Conservation (phyloP, 2,888 invertebrate species). For the Lasioglossum pauxillum region DNA sequence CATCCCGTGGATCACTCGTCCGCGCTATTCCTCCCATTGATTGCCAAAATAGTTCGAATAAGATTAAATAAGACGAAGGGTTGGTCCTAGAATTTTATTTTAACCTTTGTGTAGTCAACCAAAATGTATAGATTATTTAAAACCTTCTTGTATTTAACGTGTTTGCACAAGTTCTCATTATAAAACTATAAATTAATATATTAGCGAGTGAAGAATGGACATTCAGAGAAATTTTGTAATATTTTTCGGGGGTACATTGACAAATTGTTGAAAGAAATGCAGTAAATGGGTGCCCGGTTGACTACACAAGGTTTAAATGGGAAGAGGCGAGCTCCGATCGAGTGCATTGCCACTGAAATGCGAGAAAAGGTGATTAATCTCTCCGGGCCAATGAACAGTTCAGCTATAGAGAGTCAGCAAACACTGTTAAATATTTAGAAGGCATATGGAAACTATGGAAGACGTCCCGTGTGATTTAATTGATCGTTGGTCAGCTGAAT, state of each 20-base stretch:
- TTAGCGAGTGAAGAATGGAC: too few relatives aligned
- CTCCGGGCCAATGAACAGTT: background rate
- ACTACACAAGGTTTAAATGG: background rate
- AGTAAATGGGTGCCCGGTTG: too few relatives aligned
- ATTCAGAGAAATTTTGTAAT: too few relatives aligned
- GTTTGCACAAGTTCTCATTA: too few relatives aligned
- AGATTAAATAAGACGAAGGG: background rate
- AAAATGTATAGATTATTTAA: too few relatives aligned
- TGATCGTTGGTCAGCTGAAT: constrained; percentile 37
- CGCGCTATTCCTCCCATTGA: background rate
- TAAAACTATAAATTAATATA: too few relatives aligned
- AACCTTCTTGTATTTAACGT: too few relatives aligned
- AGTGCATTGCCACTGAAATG: background rate
- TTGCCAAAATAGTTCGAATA: background rate
- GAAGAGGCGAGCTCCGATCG: background rate
- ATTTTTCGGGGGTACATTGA: too few relatives aligned
- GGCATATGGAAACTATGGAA: background rate
- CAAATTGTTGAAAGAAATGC: too few relatives aligned
- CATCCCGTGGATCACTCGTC: background rate
- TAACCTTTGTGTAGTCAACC: background rate
- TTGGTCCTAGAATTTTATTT: background rate
- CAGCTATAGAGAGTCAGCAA: background rate
- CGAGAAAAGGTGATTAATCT: background rate
- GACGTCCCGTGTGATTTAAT: constrained; percentile 27
- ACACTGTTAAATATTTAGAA: background rate